Evolutionary conservation across 2,888 invertebrate species (phyloP), one percentile per base, ranked within the genome.

Genomic region (Pseudanteris insignis): DNA sequence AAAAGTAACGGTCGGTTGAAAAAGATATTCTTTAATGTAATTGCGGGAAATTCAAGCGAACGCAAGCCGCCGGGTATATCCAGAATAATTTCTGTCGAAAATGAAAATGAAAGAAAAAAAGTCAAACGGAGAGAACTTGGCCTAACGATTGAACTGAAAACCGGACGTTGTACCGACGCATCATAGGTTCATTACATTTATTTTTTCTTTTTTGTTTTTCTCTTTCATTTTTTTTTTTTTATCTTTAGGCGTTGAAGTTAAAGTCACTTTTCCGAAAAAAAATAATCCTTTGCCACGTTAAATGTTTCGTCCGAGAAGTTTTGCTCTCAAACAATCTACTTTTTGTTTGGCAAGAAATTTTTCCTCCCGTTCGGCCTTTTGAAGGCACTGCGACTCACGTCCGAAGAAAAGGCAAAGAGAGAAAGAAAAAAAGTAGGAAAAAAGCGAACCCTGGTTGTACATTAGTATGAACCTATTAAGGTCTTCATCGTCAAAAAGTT

Each of bases 41-140:
- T 60, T 54, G 54, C 48, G 48, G 54, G 54, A 54, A 60, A 60
- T 60, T 54, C 48, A 54, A 44, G 54, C 44, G 48, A 60, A 60
- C 54, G 54, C 38, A 54, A 48, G 53, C 47, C 60, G 53, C 29
- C 38, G 26, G 43, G 43, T 60, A 60, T 60, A 59, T 60, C 59
- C 47, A 13, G 12, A 53, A 41, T 44, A 53, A 60, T 53, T 60
- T 53, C 48, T 54, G 37, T 24, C 29, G 38, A 29, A 58, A 36
- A 46, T 37, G 36, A 44, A 61, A 43, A 40, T 32, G 36, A 50
- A 55, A 58, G 43, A 58, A 50, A 46, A 40, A 55, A 46, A 29
- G 18, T 18, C 6, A 18, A 18, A 6, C n/a, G n/a, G n/a, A n/a
- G n/a, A 44, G 43, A 46, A 44, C 47, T 53, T 37, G 32, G 43